Evolutionary conservation across 2,797 vertebrate species (phyloP).

Genomic region (Gallinago stenura): DNA sequence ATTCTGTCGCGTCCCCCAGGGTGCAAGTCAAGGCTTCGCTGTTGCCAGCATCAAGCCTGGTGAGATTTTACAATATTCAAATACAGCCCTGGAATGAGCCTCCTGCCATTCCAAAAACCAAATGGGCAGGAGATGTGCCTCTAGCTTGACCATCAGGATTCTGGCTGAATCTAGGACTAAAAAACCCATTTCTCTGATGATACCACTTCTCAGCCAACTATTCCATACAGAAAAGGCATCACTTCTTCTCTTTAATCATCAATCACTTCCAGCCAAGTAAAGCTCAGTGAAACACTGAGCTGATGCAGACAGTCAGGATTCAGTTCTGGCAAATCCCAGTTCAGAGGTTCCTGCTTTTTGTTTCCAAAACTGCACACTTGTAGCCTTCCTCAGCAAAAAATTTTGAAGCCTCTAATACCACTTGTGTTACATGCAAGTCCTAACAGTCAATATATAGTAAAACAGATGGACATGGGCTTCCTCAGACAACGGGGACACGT

Average conservation of each 20-base stretch:
- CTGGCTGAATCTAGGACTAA: not conserved
- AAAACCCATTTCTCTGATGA: not conserved
- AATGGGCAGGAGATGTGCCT: not conserved
- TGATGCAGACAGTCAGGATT: not conserved
- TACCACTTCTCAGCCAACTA: not conserved
- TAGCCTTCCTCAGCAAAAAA: not conserved
- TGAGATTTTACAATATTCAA: not conserved
- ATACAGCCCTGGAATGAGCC: not conserved
- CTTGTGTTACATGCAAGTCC: not conserved
- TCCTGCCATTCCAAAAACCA: not conserved
- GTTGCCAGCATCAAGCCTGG: not conserved
- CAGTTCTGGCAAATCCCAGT: not conserved
- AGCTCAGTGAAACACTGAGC: not conserved
- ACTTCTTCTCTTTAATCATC: not conserved
- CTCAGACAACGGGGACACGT: accelerated
- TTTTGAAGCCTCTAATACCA: not conserved
- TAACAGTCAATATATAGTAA: not conserved
- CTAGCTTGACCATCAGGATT: not conserved
- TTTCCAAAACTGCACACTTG: not conserved
- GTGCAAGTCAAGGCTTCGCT: not conserved
- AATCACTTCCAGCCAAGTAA: not conserved
- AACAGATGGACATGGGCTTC: not conserved
- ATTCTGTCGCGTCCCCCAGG: accelerated
- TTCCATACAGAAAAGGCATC: not conserved
- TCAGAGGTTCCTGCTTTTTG: not conserved